phyloP scores from a whole-genome alignment of 2,113 vertebrate genomes.

The Thermophis baileyi region DNA sequence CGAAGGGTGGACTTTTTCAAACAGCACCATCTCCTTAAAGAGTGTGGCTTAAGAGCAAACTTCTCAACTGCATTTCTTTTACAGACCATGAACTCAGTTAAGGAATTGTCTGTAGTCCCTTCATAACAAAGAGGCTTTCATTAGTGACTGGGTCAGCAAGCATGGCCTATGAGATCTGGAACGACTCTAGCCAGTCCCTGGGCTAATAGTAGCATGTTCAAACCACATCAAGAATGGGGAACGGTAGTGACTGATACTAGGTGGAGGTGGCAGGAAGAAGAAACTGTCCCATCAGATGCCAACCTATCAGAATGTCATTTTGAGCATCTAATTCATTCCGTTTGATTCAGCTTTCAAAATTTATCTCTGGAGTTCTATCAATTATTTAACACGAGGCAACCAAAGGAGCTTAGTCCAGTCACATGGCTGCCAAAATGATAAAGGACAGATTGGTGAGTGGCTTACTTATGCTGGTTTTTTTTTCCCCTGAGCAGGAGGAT shows the following conservation, averaged over 20 bases:
- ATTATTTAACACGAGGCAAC: not conserved
- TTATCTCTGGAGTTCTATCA: not conserved
- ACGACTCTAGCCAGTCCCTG: not conserved
- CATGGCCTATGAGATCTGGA: too few relatives aligned
- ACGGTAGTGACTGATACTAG: not conserved
- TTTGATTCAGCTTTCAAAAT: not conserved
- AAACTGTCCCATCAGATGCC: not conserved
- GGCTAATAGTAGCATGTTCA: not conserved
- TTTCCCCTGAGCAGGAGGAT: not conserved
- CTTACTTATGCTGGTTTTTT: not conserved
- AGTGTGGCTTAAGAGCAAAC: not conserved
- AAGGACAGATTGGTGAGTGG: not conserved
- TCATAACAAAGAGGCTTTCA: not conserved
- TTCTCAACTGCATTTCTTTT: not conserved
- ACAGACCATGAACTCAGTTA: not conserved
- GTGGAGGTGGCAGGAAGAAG: not conserved
- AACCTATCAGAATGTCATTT: not conserved
- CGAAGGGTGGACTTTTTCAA: not conserved
- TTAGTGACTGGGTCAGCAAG: not conserved
- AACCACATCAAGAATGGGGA: not conserved
- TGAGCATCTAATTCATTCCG: not conserved
- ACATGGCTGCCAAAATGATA: not conserved
- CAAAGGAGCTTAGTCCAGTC: not conserved
- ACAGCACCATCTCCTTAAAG: not conserved
- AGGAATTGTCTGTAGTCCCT: not conserved